Evolutionary conservation across 2,888 invertebrate genomes (phyloP), one percentile per base, ranked within the genome.

Genomic region (Athetis lepigone): DNA sequence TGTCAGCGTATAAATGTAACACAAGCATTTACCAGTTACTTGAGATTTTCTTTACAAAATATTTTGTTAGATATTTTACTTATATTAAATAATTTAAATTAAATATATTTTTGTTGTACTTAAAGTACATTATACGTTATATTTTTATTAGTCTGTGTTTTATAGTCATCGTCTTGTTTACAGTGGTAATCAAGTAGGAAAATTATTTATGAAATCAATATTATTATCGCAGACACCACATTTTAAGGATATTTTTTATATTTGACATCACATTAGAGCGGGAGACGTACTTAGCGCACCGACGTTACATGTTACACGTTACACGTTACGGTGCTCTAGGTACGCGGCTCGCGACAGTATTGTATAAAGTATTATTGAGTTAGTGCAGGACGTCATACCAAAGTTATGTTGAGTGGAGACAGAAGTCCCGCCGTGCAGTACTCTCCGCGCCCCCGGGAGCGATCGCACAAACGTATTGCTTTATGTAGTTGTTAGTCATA

Each of bases 401-500:
- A 90, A 90, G 88, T n/a, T n/a, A n/a, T n/a, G n/a, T n/a, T n/a
- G n/a, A n/a, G n/a, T n/a, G n/a, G n/a, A n/a, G n/a, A n/a, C n/a
- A n/a, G n/a, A 55, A 74, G 57, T 64, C 62, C 57, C 75, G 58
- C 57, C 16, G 78, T 49, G 78, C 66, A 66, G 51, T 29, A 58
- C 59, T 49, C 37, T 19, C 37, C 40, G 40, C 52, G 50, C 37
- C 52, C 52, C 61, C 54, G 81, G 84, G 80, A 77, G 82, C 83
- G 80, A 84, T 81, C 11, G 90, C 92, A 92, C 91, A 90, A 87
- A 43, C 84, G 85, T 89, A 89, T 91, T 91, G 93, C 93, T 93
- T 93, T 91, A 92, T 90, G 90, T 93, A 93, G 90, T 85, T 80
- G 84, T 90, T 93, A 92, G 89, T 89, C 90, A 90, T 86, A 77